phyloP scores from a whole-genome alignment of 2,888 invertebrate genomes.

The Pediacus dermestoides region DNA sequence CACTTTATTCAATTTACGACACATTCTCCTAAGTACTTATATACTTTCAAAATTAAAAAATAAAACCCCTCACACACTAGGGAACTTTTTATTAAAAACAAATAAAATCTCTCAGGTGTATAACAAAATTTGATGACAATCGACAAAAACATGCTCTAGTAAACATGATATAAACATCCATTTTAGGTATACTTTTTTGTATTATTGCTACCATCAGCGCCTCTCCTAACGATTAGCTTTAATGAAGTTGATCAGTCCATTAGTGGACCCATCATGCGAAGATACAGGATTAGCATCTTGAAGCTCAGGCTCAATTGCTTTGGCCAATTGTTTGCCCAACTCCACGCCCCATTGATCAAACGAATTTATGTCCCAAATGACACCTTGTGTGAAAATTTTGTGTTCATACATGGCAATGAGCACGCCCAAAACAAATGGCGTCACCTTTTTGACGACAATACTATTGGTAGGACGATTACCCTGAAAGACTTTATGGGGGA shows the following conservation, averaged over 20 bases:
- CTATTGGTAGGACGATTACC: slow-evolving; percentile 98
- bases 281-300: slow-evolving; percentile 62
- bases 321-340: slow-evolving; percentile 96
- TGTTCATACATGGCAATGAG: slow-evolving; percentile 97
- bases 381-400: slow-evolving; percentile 97
- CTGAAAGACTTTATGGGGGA: slow-evolving; percentile 94
- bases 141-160: too few species aligned
- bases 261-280: slow-evolving; percentile 92
- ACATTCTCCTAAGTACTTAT: too few species aligned
- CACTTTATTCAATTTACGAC: too few species aligned
- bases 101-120: too few species aligned
- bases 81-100: too few species aligned
- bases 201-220: too few species aligned
- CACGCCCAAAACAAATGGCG: slow-evolving; percentile 90
- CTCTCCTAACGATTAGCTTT: slow-evolving; percentile 50
- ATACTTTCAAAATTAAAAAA: too few species aligned
- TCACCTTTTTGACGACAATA: slow-evolving; percentile 85
- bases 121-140: too few species aligned
- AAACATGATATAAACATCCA: too few species aligned
- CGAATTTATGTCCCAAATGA: slow-evolving; percentile 99
- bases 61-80: too few species aligned
- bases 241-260: slow-evolving; percentile 95
- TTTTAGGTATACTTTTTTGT: too few species aligned
- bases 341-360: slow-evolving; percentile 99
- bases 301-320: slow-evolving; percentile 96